Evolutionary conservation across 2,888 invertebrate genomes (phyloP).

Genomic region (Carterocephalus palaemon): DNA sequence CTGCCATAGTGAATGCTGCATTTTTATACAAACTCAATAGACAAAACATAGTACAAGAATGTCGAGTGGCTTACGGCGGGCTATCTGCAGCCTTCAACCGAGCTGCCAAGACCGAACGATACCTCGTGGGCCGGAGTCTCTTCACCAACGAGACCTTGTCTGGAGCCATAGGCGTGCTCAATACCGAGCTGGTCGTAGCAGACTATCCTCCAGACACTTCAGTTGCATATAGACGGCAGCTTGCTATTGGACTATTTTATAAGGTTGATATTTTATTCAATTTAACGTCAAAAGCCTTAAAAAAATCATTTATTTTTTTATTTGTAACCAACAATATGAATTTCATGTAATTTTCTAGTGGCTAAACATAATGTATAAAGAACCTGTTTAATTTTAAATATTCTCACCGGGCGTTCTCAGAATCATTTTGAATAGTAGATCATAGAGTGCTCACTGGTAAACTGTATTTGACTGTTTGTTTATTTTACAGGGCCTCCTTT

Average conservation of each 20-base stretch:
- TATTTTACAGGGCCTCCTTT: constrained; percentile 63
- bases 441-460: too few species aligned
- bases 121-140: constrained; percentile 52
- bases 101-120: constrained; percentile 70
- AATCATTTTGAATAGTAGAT: not conserved
- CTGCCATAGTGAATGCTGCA: constrained; percentile 86
- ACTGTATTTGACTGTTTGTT: not conserved
- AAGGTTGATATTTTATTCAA: constrained; percentile 58
- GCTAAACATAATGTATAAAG: not conserved
- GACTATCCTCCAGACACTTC: constrained; percentile 74
- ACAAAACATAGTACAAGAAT: constrained; percentile 51
- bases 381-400: too few species aligned
- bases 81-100: constrained; percentile 56
- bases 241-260: constrained; percentile 81
- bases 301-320: not conserved
- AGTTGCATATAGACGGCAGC: constrained; percentile 74
- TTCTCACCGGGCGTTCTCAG: not conserved
- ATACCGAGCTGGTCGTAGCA: constrained; percentile 43
- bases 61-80: constrained; percentile 76
- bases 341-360: not conserved
- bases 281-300: constrained; percentile 25
- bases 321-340: not conserved
- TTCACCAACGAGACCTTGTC: constrained; percentile 62
- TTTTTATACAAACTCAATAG: constrained; percentile 72
- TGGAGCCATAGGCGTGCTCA: constrained; percentile 43